Evolutionary conservation across 1,140 invertebrate genomes (phyloP).

Genomic region (Reticulitermes speratus): DNA sequence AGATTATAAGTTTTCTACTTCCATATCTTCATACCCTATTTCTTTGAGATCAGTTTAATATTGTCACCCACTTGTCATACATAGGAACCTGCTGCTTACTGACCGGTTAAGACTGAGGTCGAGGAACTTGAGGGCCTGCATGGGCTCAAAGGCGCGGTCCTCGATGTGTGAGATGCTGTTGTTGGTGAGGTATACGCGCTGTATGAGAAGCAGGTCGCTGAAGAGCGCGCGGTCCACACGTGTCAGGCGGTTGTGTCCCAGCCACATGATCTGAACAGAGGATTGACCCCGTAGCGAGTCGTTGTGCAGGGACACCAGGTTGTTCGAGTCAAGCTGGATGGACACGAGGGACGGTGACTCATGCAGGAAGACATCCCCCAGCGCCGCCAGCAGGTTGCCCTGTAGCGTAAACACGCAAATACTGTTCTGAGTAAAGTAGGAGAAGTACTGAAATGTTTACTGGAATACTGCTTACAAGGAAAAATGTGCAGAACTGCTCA

Average conservation of each 20-base stretch:
- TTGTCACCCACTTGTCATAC: too few species aligned
- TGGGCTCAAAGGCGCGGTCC: conserved; percentile 71
- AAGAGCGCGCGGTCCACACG: conserved; percentile 70
- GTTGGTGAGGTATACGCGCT: conserved; percentile 78
- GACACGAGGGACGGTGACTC: conserved; percentile 72
- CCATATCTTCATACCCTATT: too few species aligned
- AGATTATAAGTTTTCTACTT: too few species aligned
- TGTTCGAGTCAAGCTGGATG: conserved; percentile 83
- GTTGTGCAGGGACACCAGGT: conserved; percentile 72
- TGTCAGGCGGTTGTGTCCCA: conserved; percentile 78
- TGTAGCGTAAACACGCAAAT: not conserved
- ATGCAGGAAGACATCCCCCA: conserved; percentile 80
- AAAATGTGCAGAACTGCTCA: too few species aligned
- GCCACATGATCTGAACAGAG: conserved; percentile 81
- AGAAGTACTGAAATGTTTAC: too few species aligned
- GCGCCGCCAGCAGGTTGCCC: conserved; percentile 70
- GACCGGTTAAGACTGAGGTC: conserved; percentile 70
- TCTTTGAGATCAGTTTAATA: too few species aligned
- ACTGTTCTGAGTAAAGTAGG: too few species aligned
- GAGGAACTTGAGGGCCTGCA: conserved; percentile 73
- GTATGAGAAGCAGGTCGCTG: conserved; percentile 68
- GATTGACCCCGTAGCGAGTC: conserved; percentile 75
- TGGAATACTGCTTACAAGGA: too few species aligned
- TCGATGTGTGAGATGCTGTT: conserved; percentile 80
- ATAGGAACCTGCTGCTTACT: too few species aligned